These are phyloP conservation scores for Bombus huntii DNA, from an alignment of 1,140 invertebrate species.

Conservation along the genomic window DNA sequence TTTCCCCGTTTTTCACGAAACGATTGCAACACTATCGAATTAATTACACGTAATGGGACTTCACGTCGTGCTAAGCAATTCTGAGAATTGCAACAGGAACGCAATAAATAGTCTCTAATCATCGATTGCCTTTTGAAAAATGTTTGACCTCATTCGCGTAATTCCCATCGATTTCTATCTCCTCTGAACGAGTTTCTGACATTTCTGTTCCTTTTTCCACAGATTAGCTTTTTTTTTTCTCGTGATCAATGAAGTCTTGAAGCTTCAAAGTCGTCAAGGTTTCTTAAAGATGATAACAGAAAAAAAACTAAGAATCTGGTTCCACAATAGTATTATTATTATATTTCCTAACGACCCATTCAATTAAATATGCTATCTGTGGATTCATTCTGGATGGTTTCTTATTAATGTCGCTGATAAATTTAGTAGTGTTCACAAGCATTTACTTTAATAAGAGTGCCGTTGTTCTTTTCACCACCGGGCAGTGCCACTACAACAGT, in stretches of 20 bases:
- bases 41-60: not conserved
- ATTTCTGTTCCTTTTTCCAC: not conserved
- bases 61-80: too few relatives aligned
- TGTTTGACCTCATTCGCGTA: conserved; percentile 7
- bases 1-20: not conserved
- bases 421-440: not conserved
- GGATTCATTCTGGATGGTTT: not conserved
- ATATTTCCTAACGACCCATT: not conserved
- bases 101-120: not conserved
- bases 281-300: not conserved
- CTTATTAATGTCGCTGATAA: too few relatives aligned
- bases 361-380: not conserved
- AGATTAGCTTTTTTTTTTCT: not conserved
- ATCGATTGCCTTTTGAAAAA: not conserved
- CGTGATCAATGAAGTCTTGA: not conserved
- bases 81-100: not conserved
- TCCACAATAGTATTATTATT: not conserved
- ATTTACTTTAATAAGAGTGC: conserved; percentile 75
- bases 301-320: not conserved
- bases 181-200: not conserved
- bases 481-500: conserved; percentile 76
- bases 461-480: conserved; percentile 73
- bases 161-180: conserved; percentile 23
- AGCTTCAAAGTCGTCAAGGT: not conserved
- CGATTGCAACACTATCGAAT: not conserved